A percentile compares a stretch with the other conserved stretches of the same genome.
These are phyloP conservation scores for Hyaena hyaena DNA, from an alignment of 2,113 vertebrate genomes.

Conservation along the genomic window DNA sequence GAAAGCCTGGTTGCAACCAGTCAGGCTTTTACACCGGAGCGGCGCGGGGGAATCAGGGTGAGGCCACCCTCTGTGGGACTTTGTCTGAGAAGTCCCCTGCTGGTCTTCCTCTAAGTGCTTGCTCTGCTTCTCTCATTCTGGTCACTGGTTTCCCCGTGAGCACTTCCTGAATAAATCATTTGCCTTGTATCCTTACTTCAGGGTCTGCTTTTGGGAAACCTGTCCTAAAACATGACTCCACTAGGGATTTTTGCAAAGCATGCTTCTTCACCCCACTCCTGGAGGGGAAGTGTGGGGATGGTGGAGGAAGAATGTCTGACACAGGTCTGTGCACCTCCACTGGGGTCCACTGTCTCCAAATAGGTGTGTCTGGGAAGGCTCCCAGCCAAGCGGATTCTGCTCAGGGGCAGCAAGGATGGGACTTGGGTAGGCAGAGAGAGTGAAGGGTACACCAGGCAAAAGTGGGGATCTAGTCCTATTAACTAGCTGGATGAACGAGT, in stretches of 20 bases:
- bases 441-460: not conserved
- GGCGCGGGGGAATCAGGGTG: not conserved
- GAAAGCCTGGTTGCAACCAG: not conserved
- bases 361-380: not conserved
- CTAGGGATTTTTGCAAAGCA: not conserved
- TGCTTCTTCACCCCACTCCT: not conserved
- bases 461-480: not conserved
- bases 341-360: not conserved
- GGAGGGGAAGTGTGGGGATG: not conserved
- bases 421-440: not conserved
- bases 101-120: not conserved
- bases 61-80: not conserved
- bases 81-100: not conserved
- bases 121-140: not conserved
- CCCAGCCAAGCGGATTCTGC: not conserved
- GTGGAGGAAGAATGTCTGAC: not conserved
- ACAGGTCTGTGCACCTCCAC: not conserved
- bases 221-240: not conserved
- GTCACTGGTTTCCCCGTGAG: not conserved
- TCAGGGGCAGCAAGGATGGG: not conserved
- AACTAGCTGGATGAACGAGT: not conserved
- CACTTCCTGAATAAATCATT: not conserved
- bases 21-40: not conserved
- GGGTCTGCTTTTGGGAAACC: slow-evolving; percentile 14
- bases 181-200: not conserved